These are phyloP conservation scores for Hemistola chrysoprasaria DNA, from an alignment of 2,888 invertebrate species.

Conservation along the genomic window DNA sequence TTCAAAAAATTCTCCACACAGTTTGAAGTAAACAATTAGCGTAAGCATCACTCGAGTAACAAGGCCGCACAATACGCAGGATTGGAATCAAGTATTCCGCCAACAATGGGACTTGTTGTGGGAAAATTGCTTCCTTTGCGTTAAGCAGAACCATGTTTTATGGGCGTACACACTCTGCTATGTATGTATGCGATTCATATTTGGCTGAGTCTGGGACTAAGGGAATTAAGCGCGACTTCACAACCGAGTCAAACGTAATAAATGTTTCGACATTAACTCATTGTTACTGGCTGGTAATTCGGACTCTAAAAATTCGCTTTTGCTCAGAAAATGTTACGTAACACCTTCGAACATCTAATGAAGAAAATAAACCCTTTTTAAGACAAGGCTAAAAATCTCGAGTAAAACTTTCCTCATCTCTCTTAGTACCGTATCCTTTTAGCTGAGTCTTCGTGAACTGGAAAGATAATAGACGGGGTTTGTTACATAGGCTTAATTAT, in stretches of 20 bases:
- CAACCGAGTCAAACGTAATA: constrained; percentile 42
- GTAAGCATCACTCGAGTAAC: constrained; percentile 19
- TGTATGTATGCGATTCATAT: constrained; percentile 42
- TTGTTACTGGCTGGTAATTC: constrained; percentile 29
- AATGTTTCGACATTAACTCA: constrained; percentile 33
- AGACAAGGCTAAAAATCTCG: constrained; percentile 9
- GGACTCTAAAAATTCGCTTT: constrained; percentile 6
- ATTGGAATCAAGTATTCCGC: constrained; percentile 46
- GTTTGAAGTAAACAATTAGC: constrained; percentile 27
- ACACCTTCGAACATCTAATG: constrained; percentile 19
- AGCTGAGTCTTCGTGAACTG: too few relatives aligned
- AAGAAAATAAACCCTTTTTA: not conserved
- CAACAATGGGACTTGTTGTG: constrained; percentile 46
- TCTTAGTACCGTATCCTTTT: too few relatives aligned
- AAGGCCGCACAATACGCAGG: constrained; percentile 37
- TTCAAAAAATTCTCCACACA: constrained; percentile 8
- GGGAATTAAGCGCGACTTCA: constrained; percentile 26
- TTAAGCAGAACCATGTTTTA: constrained; percentile 47
- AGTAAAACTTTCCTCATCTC: too few relatives aligned
- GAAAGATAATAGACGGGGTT: too few relatives aligned
- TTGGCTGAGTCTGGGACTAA: constrained; percentile 45
- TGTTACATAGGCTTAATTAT: constrained; percentile 12
- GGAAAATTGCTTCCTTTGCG: constrained; percentile 50
- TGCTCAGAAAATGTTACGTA: too few relatives aligned
- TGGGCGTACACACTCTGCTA: constrained; percentile 24